Evolutionary conservation across 2,797 vertebrate species (phyloP).

Genomic region (Acrossocheilus fasciatus): DNA sequence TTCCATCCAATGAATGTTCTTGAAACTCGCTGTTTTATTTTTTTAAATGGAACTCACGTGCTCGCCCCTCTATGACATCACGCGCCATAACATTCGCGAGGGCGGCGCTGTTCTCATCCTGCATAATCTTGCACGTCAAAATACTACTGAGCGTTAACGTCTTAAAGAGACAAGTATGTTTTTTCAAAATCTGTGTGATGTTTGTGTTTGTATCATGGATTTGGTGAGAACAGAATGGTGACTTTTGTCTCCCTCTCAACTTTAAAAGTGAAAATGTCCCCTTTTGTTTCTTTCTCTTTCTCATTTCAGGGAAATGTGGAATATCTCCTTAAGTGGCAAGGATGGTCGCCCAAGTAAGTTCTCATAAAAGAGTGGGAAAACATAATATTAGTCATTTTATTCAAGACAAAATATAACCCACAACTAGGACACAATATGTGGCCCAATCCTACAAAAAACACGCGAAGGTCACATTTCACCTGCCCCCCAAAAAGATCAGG

Average conservation of each 20-base stretch:
- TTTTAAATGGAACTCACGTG: slow-evolving; percentile 37
- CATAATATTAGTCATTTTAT: background rate
- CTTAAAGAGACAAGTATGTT: slow-evolving; percentile 74
- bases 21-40: slow-evolving; percentile 57
- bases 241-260: background rate
- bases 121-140: slow-evolving; percentile 64
- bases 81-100: slow-evolving; percentile 63
- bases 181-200: background rate
- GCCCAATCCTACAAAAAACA: background rate
- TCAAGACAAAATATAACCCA: background rate
- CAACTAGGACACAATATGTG: background rate
- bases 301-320: slow-evolving; percentile 91
- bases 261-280: background rate
- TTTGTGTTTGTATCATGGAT: background rate
- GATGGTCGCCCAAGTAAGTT: slow-evolving; percentile 98
- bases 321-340: slow-evolving; percentile 98
- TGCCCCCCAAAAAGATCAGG: background rate
- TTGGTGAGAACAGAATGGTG: background rate
- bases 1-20: slow-evolving; percentile 68
- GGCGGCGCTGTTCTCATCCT: slow-evolving; percentile 75
- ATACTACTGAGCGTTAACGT: slow-evolving; percentile 25
- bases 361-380: background rate
- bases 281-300: slow-evolving; percentile 34
- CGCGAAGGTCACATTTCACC: background rate
- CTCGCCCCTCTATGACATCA: slow-evolving; percentile 65